Conservation (phyloP, 2,113 vertebrate genomes). For the Plestiodon gilberti region DNA sequence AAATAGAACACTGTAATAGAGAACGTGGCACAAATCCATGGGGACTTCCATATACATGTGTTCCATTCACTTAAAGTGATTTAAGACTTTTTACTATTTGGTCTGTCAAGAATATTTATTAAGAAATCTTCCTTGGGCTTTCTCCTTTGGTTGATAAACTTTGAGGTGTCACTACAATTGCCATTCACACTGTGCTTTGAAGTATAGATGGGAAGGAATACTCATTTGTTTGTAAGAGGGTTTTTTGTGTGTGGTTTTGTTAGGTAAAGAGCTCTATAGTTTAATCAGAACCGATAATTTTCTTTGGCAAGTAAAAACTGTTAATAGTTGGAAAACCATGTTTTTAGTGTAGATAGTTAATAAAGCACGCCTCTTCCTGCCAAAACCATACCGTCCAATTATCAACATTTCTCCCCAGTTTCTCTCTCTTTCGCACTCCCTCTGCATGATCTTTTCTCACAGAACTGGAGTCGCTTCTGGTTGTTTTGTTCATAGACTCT, state of each 20-base stretch:
- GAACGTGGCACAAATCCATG: background rate
- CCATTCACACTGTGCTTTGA: slow-evolving; percentile 16
- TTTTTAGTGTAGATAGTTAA: slow-evolving; percentile 73
- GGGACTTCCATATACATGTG: background rate
- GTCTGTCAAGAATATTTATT: background rate
- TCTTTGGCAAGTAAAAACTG: slow-evolving; percentile 73
- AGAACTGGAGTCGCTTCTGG: slow-evolving; percentile 68
- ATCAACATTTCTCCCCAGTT: slow-evolving; percentile 65
- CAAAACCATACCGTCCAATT: slow-evolving; percentile 78
- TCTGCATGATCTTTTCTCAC: slow-evolving; percentile 60
- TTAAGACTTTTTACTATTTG: background rate
- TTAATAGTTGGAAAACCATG: slow-evolving; percentile 78
- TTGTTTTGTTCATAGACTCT: slow-evolving; percentile 68
- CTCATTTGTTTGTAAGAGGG: slow-evolving; percentile 37
- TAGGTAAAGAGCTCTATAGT: slow-evolving; percentile 41
- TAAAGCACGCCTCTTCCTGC: slow-evolving; percentile 78
- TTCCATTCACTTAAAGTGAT: background rate
- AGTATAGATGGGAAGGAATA: slow-evolving; percentile 33
- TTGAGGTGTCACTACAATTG: slow-evolving; percentile 22
- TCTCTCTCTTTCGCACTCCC: slow-evolving; percentile 40
- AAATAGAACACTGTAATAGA: background rate
- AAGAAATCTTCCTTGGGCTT: background rate
- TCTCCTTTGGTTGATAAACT: background rate
- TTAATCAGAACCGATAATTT: slow-evolving; percentile 73
- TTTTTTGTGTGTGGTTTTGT: slow-evolving; percentile 35